Evolutionary conservation across 1,140 invertebrate species (phyloP).

Genomic region (Drosophila prosaltans): DNA sequence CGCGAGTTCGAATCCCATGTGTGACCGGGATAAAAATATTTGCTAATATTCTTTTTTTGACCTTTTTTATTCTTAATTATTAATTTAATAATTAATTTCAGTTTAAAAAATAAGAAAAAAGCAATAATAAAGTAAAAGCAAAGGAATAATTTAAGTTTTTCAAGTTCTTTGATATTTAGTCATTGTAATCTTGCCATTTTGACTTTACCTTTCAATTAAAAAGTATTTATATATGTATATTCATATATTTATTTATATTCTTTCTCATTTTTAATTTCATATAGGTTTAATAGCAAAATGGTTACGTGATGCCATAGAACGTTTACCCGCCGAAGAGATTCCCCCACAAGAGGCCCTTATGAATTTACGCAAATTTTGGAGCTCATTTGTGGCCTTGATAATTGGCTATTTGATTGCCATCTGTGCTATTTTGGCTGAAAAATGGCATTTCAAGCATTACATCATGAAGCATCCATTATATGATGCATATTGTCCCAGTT

Average conservation of each 20-base stretch:
- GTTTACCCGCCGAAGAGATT: constrained; percentile 83
- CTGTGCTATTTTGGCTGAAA: constrained; percentile 85
- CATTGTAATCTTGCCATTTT: no score
- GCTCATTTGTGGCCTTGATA: constrained; percentile 87
- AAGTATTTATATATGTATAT: background rate
- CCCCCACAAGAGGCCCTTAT: constrained; percentile 87
- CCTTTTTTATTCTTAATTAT: no score
- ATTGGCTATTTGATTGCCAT: constrained; percentile 88
- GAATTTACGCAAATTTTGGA: constrained; percentile 90
- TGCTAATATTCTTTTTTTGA: no score
- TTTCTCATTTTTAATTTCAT: background rate
- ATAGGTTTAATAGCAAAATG: constrained; percentile 88
- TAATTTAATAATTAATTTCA: no score
- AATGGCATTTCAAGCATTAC: constrained; percentile 87
- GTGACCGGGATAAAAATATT: no score
- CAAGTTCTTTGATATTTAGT: no score
- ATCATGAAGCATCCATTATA: constrained; percentile 88
- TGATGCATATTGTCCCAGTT: constrained; percentile 86
- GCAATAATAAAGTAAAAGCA: no score
- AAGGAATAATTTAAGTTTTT: no score
- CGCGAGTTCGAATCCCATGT: no score
- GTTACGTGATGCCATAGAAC: constrained; percentile 88
- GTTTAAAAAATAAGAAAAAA: no score
- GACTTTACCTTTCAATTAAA: no score
- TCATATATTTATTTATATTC: background rate